Evolutionary conservation across 2,888 invertebrate species (phyloP), one percentile per base, ranked within the genome.

Genomic region (Cataglyphis cursor): DNA sequence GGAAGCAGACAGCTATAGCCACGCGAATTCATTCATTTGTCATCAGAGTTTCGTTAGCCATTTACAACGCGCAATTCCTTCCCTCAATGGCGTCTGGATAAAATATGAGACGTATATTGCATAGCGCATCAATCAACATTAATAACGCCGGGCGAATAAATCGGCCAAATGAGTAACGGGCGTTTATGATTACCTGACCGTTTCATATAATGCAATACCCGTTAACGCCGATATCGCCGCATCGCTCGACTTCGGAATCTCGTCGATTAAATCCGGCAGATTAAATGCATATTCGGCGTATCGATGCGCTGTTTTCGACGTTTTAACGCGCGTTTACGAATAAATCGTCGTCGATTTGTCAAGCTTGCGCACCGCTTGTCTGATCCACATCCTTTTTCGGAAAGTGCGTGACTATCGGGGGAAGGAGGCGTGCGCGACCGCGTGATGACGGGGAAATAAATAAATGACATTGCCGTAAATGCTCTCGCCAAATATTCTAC

Each of bases 381-480:
- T n/a, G 31, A 28, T 41, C 54, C 24, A 3, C 31, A 10, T 68
- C 68, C 28, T 41, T 68, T 31, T 57, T 28, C 18, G 41, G 44
- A 28, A 66, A 66, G 31, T 41, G 57, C 31, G 28, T 57, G 18
- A n/a, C 18, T 38, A 68, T 64, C 64, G 35, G 3, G n/a, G 8
- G 48, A 51, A 51, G n/a, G 48, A 18, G 35, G 5, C 48, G 4
- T 12, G 3, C 15, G 21, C 15, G 59, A 73, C 2, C 57, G 59
- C 44, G 72, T 62, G 57, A 21, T 57, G 68, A 76, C 75, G 73
- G 51, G 85, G 72, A 88, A 90, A 89, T 88, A 88, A 90, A 90
- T 84, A 84, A 88, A 85, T 81, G 88, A 87, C 90, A 72, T 81
- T 62, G 81, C 82, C 72, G 83, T 87, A 89, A 90, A 84, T 86